Evolutionary conservation across 2,888 invertebrate genomes (phyloP).

Genomic region (Cordilura impudica): DNA sequence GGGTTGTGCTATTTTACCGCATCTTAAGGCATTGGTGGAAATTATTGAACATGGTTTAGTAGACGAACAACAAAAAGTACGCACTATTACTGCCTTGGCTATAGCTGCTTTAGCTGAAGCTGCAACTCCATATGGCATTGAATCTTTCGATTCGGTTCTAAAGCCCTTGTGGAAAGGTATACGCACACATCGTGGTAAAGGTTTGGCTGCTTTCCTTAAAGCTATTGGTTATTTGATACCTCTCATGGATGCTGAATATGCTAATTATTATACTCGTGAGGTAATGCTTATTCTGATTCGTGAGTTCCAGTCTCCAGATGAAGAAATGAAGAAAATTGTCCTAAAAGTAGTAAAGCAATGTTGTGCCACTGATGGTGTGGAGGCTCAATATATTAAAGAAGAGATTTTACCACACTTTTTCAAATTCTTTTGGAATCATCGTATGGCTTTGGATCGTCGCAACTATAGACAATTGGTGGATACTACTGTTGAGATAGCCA

Average conservation of each 20-base stretch:
- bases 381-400: slow-evolving; percentile 99
- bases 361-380: slow-evolving; percentile 99
- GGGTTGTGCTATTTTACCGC: slow-evolving; percentile 99
- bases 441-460: slow-evolving; percentile 98
- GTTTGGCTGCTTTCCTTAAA: slow-evolving; percentile 98
- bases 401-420: slow-evolving; percentile 99
- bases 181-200: slow-evolving; percentile 92
- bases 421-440: slow-evolving; percentile 99
- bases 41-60: slow-evolving; percentile 99
- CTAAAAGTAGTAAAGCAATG: slow-evolving; percentile 99
- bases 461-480: slow-evolving; percentile 99
- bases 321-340: slow-evolving; percentile 99
- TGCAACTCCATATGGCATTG: slow-evolving; percentile 99
- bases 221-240: slow-evolving; percentile 99
- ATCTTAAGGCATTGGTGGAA: slow-evolving; percentile 97
- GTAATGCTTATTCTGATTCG: slow-evolving; percentile 94
- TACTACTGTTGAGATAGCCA: slow-evolving; percentile 99
- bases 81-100: slow-evolving; percentile 98
- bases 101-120: slow-evolving; percentile 99
- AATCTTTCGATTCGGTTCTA: slow-evolving; percentile 99
- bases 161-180: slow-evolving; percentile 99
- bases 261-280: slow-evolving; percentile 99
- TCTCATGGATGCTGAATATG: slow-evolving; percentile 99
- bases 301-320: slow-evolving; percentile 99
- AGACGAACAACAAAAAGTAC: slow-evolving; percentile 98